Base-by-base conservation (phyloP, 1,140 invertebrate genomes). In the Panulirus ornatus region DNA sequence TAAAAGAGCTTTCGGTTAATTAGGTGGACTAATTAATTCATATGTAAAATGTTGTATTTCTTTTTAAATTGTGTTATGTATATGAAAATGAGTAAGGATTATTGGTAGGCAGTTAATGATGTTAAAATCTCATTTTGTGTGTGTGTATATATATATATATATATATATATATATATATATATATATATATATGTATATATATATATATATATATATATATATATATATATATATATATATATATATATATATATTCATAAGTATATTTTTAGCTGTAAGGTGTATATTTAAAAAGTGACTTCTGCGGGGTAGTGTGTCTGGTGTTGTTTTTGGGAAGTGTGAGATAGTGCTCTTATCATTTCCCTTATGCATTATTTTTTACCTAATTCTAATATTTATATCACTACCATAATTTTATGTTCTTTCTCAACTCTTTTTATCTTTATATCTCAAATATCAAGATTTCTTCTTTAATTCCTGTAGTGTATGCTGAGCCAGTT, bases 231-330 rank as follows among this genome's bases (percentile, higher is more conserved):
- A 71, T 71, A 71, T 71, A 71, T 71, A 71, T 71, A 71, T 34
- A 71, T 71, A 71, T 71, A 71, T 34, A 30, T 71, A 30, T 71
- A 30, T 71, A 30, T 71, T n/a, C 36, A 71, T 73, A 73, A 2
- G 30, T 73, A 73, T 73, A 73, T 81, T 30, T 36, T 58, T 34
- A 81, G 22, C 36, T 81, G 47, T 58, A 38, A 34, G 19, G 30
- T 9, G 38, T 51, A 54, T 47, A 66, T 84, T 71, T 71, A 22
- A 30, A 34, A n/a, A 19, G 83, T 84, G 83, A 84, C 66, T 84
- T 34, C 73, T 73, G 83, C 83, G 83, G 63, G 83, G 83, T 84
- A 84, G 83, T 84, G 83, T 66, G 83, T 84, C 54, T 84, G 40
- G 44, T 47, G 83, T 70, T 71, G 83, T 71, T 84, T 40, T 84